A percentile compares a stretch with the other conserved stretches of the same genome.
These are phyloP conservation scores for Crypturellus undulatus DNA, from an alignment of 2,113 vertebrate species.

Conservation along the genomic window DNA sequence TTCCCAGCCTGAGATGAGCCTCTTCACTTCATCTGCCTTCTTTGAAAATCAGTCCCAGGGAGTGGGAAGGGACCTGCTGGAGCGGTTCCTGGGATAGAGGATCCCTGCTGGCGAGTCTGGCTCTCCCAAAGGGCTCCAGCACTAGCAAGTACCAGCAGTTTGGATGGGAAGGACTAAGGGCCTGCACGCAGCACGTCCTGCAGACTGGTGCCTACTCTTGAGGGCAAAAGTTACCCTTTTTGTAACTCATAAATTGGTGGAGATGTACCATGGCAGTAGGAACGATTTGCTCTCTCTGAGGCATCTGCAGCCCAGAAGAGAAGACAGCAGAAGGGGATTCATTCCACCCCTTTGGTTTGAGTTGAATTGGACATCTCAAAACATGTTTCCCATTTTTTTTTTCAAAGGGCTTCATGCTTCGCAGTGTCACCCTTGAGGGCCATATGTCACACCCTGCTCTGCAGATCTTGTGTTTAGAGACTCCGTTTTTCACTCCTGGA, in stretches of 20 bases:
- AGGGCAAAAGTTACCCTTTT: not conserved
- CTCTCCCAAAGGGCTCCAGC: not conserved
- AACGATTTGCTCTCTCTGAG: not conserved
- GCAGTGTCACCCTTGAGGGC: not conserved
- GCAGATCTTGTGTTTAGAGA: slow-evolving; percentile 40
- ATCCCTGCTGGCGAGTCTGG: not conserved
- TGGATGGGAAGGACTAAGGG: not conserved
- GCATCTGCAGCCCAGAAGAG: not conserved
- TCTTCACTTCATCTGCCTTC: not conserved
- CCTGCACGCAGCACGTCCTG: not conserved
- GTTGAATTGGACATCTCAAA: slow-evolving; percentile 10
- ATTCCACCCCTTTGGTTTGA: slow-evolving; percentile 23
- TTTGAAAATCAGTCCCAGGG: not conserved
- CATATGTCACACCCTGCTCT: slow-evolving; percentile 40
- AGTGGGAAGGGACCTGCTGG: not conserved
- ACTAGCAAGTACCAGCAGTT: not conserved
- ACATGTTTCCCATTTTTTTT: slow-evolving; percentile 1
- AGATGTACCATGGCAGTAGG: not conserved
- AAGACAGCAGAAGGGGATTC: not conserved
- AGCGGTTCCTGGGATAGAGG: not conserved
- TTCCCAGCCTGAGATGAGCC: not conserved
- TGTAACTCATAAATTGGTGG: not conserved
- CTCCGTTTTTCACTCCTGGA: slow-evolving; percentile 41
- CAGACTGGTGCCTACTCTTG: not conserved
- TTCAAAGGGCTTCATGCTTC: not conserved